Percentiles rank a stretch among this genome's conserved stretches.
Conservation (phyloP, 2,113 vertebrate species). For the Platanista minor region DNA sequence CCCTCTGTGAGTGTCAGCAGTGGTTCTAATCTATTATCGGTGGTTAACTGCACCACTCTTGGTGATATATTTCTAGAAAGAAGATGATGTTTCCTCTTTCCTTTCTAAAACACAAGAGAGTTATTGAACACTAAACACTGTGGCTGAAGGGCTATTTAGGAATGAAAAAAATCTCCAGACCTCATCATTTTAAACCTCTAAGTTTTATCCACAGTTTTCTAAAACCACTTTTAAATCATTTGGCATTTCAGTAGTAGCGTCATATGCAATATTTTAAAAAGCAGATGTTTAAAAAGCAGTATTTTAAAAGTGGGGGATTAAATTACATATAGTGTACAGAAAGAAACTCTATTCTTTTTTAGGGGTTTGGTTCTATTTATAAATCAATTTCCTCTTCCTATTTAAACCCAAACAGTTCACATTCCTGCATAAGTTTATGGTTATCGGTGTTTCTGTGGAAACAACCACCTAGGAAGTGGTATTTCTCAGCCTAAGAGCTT, state of each 20-base stretch:
- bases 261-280: constrained; percentile 33
- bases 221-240: constrained; percentile 53
- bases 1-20: background rate
- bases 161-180: constrained; percentile 41
- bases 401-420: constrained; percentile 67
- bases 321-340: constrained; percentile 29
- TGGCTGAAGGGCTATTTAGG: constrained; percentile 40
- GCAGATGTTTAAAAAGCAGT: background rate
- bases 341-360: constrained; percentile 59
- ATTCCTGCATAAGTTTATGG: constrained; percentile 76
- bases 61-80: background rate
- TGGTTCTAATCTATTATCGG: background rate
- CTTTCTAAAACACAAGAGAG: background rate
- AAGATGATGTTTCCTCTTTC: background rate
- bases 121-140: background rate
- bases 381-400: constrained; percentile 78
- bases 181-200: constrained; percentile 42
- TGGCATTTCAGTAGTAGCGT: constrained; percentile 54
- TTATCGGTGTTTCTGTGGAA: constrained; percentile 71
- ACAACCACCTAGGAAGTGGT: constrained; percentile 65
- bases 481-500: constrained; percentile 52
- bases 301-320: constrained; percentile 46
- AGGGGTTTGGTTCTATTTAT: constrained; percentile 63
- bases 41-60: background rate
- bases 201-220: background rate